These are phyloP conservation scores for Penaeus indicus DNA, from an alignment of 1,140 invertebrate genomes.

Conservation along the genomic window DNA sequence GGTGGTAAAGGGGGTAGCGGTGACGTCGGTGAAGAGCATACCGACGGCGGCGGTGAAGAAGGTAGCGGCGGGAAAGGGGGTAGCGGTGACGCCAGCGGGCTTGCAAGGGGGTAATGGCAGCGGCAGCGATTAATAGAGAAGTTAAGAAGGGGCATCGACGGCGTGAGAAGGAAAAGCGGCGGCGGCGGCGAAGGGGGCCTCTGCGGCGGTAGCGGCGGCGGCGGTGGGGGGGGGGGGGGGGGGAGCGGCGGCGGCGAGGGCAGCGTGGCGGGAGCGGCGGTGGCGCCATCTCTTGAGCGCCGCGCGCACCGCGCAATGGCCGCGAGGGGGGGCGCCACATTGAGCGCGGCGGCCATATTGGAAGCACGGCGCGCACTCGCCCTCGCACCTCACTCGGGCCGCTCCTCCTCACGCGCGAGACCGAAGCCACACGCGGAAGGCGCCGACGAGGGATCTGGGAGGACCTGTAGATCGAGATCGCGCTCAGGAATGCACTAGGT, in stretches of 20 bases:
- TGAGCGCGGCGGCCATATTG: constrained; percentile 52
- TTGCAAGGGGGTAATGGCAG: too few relatives aligned
- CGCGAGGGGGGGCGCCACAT: constrained; percentile 48
- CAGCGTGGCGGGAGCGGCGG: constrained; percentile 24
- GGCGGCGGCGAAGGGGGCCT: too few relatives aligned
- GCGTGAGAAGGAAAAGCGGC: too few relatives aligned
- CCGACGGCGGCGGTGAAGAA: too few relatives aligned
- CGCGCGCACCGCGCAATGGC: constrained; percentile 36
- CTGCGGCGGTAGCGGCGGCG: background rate
- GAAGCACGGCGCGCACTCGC: constrained; percentile 36
- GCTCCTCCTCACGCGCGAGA: constrained; percentile 10
- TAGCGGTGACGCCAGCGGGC: too few relatives aligned
- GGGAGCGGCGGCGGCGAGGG: constrained; percentile 3
- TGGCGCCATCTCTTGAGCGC: constrained; percentile 53
- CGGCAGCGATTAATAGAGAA: too few relatives aligned
- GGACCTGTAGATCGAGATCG: constrained; percentile 48
- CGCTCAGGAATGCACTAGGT: constrained; percentile 57
- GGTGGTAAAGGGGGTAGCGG: too few relatives aligned
- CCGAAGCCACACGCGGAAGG: background rate
- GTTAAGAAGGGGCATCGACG: too few relatives aligned
- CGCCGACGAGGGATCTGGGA: constrained; percentile 24
- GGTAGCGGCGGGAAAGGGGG: too few relatives aligned
- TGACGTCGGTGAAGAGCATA: too few relatives aligned
- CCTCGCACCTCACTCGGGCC: constrained; percentile 1
- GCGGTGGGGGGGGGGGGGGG: background rate